Conservation (phyloP, 2,113 vertebrate species). For the Pygoscelis antarcticus region DNA sequence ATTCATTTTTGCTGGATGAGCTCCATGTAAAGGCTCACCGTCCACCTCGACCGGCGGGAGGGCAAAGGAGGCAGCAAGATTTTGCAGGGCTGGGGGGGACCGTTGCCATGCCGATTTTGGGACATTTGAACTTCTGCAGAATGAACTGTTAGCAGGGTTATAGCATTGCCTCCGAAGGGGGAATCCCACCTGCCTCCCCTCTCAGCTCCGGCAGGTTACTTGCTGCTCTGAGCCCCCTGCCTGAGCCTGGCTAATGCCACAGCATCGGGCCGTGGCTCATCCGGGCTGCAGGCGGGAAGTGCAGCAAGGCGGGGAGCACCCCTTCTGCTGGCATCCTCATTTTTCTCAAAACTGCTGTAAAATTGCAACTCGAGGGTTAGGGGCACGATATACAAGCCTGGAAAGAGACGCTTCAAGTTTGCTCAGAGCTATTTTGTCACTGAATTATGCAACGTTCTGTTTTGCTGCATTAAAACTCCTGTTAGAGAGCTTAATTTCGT, state of each 20-base stretch:
- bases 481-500: not conserved
- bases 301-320: not conserved
- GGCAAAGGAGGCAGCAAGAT: not conserved
- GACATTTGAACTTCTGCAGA: not conserved
- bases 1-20: not conserved
- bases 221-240: not conserved
- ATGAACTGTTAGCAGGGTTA: not conserved
- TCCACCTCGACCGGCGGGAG: fast-evolving
- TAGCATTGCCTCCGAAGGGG: fast-evolving
- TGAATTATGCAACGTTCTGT: not conserved
- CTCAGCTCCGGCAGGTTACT: not conserved
- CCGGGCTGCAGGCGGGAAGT: fast-evolving
- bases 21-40: fast-evolving
- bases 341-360: not conserved
- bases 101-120: not conserved
- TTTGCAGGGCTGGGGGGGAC: not conserved
- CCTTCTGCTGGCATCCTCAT: not conserved
- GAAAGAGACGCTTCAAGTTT: not conserved
- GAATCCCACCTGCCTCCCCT: not conserved
- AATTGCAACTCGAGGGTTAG: not conserved
- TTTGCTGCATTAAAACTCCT: not conserved
- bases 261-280: not conserved
- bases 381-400: not conserved
- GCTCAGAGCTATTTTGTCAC: not conserved
- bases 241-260: not conserved